Conservation (phyloP, 1,140 invertebrate genomes). For the Bicyclus anynana region DNA sequence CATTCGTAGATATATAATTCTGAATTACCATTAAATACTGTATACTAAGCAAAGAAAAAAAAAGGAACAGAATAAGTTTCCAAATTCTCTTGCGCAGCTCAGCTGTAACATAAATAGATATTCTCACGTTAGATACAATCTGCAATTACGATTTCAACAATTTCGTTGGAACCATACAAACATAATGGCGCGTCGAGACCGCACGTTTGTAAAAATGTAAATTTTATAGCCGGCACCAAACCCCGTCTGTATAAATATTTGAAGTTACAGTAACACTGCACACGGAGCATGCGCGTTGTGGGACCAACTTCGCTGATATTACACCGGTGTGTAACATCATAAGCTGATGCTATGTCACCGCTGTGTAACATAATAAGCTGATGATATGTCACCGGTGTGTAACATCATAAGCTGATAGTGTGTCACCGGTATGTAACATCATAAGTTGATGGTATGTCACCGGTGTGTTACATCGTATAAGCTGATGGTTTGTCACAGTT, state of each 20-base stretch:
- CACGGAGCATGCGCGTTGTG: slow-evolving; percentile 40
- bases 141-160: slow-evolving; percentile 21
- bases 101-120: not conserved
- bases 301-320: slow-evolving; percentile 9
- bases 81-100: not conserved
- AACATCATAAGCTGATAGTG: too few species aligned
- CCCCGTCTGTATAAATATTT: slow-evolving; percentile 62
- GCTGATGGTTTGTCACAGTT: too few species aligned
- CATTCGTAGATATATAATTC: too few species aligned
- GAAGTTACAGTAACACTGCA: slow-evolving; percentile 43
- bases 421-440: too few species aligned
- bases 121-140: slow-evolving; percentile 15
- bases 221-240: slow-evolving; percentile 61
- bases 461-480: too few species aligned
- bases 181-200: slow-evolving; percentile 24
- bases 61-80: not conserved
- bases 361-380: too few species aligned
- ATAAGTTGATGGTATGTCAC: too few species aligned
- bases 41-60: too few species aligned
- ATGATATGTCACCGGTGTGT: too few species aligned
- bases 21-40: too few species aligned
- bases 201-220: slow-evolving; percentile 62
- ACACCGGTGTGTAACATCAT: slow-evolving; percentile 29
- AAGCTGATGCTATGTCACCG: slow-evolving; percentile 36
- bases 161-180: slow-evolving; percentile 21